Evolutionary conservation across 2,888 invertebrate genomes (phyloP), one percentile per base, ranked within the genome.

Genomic region (Caenorhabditis sp.): DNA sequence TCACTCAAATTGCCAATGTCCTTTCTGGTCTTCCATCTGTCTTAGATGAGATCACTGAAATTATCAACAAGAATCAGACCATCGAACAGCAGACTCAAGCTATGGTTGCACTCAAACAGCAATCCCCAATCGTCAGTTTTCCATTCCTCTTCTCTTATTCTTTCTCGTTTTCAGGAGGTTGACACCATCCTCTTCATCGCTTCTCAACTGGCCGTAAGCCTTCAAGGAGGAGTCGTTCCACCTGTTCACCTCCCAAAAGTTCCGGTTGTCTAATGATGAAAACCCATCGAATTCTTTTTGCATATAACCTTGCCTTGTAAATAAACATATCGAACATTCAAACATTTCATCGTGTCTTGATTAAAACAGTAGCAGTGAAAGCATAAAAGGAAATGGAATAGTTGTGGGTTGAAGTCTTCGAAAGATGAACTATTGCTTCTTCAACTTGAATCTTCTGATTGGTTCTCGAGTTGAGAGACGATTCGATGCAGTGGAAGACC

Each of bases 391-490:
- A 1, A 22, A 54, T 1, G 7, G n/a, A n/a, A 22, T 14, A 24
- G 24, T 35, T 14, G 0, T 19, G 22, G 2, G 16, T 6, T 41
- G 3, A 47, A 44, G 24, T 28, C 8, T 28, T 31, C 44, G 26
- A 0, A n/a, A n/a, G n/a, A 58, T 31, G 14, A 38, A 19, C 49
- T 51, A 77, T 51, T 70, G 61, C 19, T 69, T 68, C 69, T 76
- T 76, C 49, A 68, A 58, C 26, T 77, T 69, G 68, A 68, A 77
- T 38, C 77, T 61, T 24, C 54, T 61, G 54, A 82, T 74, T 49
- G 58, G 82, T n/a, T n/a, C n/a, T n/a, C n/a, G n/a, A 47, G 47
- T 19, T 47, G n/a, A n/a, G 8, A 6, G 10, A 19, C 10, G 10
- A 47, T n/a, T 19, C 19, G 19, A 47, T 19, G 7, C 6, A 47